Conservation (phyloP, 1,140 invertebrate genomes). For the Aphaenogaster ashmeadi region DNA sequence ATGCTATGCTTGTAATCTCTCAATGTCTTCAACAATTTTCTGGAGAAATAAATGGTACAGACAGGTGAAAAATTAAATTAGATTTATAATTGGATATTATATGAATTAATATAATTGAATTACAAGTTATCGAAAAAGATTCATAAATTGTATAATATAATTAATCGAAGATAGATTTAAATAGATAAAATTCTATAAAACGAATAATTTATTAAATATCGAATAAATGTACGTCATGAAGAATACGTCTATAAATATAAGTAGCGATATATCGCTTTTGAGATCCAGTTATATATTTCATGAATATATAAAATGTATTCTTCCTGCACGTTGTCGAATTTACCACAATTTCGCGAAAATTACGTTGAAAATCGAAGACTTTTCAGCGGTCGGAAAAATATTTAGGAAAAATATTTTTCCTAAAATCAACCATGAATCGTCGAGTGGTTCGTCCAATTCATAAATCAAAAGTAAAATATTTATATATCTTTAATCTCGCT, state of each 20-base stretch:
- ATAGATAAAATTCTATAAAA: not conserved
- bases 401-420: not conserved
- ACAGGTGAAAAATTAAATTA: not conserved
- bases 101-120: not conserved
- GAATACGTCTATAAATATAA: not conserved
- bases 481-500: not conserved
- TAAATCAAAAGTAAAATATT: not conserved
- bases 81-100: too few species aligned
- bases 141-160: not conserved
- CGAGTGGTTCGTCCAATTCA: too few species aligned
- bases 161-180: slow-evolving; percentile 10
- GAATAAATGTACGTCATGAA: not conserved
- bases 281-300: not conserved
- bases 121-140: not conserved
- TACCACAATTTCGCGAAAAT: not conserved
- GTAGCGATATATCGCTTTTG: not conserved
- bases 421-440: not conserved
- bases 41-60: not conserved
- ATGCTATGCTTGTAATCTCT: not conserved
- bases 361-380: not conserved
- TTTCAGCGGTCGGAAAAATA: not conserved
- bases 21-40: not conserved
- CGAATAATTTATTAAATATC: not conserved
- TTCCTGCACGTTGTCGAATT: not conserved
- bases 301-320: not conserved